Conservation (phyloP, 2,113 vertebrate species). For the Chunga burmeisteri region DNA sequence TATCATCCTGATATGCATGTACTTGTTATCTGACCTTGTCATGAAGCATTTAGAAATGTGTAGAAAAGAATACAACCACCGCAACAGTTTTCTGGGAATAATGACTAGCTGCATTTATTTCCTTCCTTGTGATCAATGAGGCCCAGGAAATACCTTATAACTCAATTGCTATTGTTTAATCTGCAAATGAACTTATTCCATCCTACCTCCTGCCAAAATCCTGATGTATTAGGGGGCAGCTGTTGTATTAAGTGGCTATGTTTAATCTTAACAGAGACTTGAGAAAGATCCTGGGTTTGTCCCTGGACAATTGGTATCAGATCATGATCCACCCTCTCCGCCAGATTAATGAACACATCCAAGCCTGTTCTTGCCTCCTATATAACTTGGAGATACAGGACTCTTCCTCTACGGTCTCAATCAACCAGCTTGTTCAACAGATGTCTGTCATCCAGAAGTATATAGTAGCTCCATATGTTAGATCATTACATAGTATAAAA, state of each 20-base stretch:
- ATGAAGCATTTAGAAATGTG: background rate
- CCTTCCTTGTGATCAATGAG: conserved; percentile 4
- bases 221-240: background rate
- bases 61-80: conserved; percentile 24
- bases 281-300: background rate
- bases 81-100: conserved; percentile 27
- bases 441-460: background rate
- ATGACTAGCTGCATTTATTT: conserved; percentile 22
- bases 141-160: conserved; percentile 12
- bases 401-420: background rate
- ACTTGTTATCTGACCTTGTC: background rate
- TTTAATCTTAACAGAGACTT: background rate
- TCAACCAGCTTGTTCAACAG: background rate
- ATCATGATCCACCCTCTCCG: background rate
- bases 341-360: rapidly evolving
- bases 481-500: background rate
- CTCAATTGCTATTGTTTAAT: conserved; percentile 24
- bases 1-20: background rate
- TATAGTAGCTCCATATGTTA: background rate
- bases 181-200: background rate
- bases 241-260: background rate
- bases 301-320: background rate
- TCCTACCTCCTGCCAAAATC: background rate
- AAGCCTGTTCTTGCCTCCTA: background rate
- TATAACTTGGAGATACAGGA: background rate